These are phyloP conservation scores for Adrianichthys oophorus DNA, from an alignment of 2,797 vertebrate species.

Conservation along the genomic window DNA sequence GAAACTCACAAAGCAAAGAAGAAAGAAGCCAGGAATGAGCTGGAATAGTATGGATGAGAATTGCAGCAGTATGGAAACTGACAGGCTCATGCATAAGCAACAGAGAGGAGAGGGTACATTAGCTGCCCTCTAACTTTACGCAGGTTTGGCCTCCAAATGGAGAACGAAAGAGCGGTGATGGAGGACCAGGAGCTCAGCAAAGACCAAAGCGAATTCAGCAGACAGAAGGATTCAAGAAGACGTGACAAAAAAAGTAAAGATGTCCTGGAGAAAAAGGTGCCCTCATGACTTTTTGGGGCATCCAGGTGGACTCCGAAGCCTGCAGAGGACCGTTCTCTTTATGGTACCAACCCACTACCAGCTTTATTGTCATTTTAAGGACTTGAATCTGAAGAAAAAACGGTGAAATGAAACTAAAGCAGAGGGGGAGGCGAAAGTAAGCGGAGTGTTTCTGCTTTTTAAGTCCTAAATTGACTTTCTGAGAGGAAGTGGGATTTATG, in stretches of 20 bases:
- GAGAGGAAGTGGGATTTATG: constrained; percentile 75
- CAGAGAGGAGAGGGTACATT: constrained; percentile 26
- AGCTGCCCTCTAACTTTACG: constrained; percentile 37
- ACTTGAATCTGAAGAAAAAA: constrained; percentile 51
- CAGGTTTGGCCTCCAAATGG: constrained; percentile 33
- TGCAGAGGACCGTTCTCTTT: no score
- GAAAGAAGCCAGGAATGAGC: constrained; percentile 26
- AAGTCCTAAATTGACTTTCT: constrained; percentile 77
- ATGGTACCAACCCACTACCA: constrained; percentile 3
- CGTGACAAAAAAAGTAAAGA: background rate
- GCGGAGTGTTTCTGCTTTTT: constrained; percentile 64
- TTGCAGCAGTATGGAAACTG: constrained; percentile 27
- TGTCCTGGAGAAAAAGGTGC: background rate
- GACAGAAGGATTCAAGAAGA: constrained; percentile 2
- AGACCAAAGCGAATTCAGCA: constrained; percentile 54
- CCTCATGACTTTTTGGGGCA: no score
- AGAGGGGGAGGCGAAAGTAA: constrained; percentile 23
- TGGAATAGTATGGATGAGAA: constrained; percentile 28
- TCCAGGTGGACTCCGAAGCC: no score
- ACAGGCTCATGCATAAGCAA: constrained; percentile 52
- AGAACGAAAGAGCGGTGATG: constrained; percentile 15
- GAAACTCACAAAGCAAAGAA: constrained; percentile 14
- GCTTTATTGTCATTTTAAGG: constrained; percentile 39
- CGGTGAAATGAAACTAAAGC: constrained; percentile 24
- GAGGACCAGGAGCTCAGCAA: constrained; percentile 20